Evolutionary conservation across 2,888 invertebrate genomes (phyloP), one percentile per base, ranked within the genome.

Genomic region (Teleiodes luculella): DNA sequence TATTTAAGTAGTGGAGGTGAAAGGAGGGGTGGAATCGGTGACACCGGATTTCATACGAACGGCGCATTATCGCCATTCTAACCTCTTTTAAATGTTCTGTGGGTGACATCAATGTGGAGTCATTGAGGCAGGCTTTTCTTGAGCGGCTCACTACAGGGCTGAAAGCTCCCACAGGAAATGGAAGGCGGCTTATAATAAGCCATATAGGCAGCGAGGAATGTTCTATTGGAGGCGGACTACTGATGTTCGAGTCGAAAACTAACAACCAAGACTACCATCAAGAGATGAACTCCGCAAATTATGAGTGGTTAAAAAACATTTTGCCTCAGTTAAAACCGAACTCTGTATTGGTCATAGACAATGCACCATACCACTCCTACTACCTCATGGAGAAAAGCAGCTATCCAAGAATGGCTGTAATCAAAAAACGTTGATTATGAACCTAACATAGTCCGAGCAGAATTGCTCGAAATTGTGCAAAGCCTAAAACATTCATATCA

Each of bases 291-390:
- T 10, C 36, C 5, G 24, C 11, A 5, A 2, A 13, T 24, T 49
- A 35, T 30, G 49, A 49, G 35, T 49, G 36, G 45, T 45, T 36
- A 0, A n/a, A 13, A 7, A 13, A 37, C 0, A 24, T 48, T 14
- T 41, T 51, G 8, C 2, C 18, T 11, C 45, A 51, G 24, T 11
- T 59, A 3, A 35, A 50, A 28, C 16, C 37, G 3, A 37, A 48
- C 10, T 53, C 51, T 1, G 56, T 58, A 1, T 45, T 60, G 14
- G 57, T 60, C 3, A 30, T 60, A 57, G 20, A 10, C 2, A 20
- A 20, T n/a, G 24, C 10, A 28, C 7, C 7, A 24, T 20, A 16
- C 4, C 53, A n/a, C 56, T 58, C 53, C 43, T 2, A 45, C 20
- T 20, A 24, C 24, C 2, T 2, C 20, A 8, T 11, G 5, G 2